Evolutionary conservation across 2,113 vertebrate species (phyloP).

Genomic region (Erythrocercus mccallii): DNA sequence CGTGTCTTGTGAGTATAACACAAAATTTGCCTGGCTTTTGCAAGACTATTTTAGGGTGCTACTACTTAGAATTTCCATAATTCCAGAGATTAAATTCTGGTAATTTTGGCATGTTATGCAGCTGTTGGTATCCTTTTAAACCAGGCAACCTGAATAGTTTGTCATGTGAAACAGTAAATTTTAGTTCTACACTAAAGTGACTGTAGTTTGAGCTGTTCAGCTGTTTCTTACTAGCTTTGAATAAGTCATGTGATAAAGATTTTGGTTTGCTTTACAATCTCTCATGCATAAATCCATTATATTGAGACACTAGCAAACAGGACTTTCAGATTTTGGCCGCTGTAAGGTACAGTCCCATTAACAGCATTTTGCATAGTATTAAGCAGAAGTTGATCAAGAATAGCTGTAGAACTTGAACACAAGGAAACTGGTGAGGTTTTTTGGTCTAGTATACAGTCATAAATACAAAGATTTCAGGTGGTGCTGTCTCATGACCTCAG

Average conservation of each 20-base stretch:
- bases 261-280: background rate
- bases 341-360: background rate
- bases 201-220: background rate
- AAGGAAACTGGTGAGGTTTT: background rate
- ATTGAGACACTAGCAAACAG: background rate
- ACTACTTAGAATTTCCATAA: background rate
- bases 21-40: background rate
- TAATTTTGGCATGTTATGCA: background rate
- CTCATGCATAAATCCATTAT: background rate
- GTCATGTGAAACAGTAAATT: background rate
- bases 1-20: slow-evolving; percentile 89
- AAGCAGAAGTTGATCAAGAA: background rate
- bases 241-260: background rate
- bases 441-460: background rate
- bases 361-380: background rate
- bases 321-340: background rate
- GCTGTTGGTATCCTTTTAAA: background rate
- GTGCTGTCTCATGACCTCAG: background rate
- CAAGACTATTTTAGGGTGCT: background rate
- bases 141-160: background rate
- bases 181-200: background rate
- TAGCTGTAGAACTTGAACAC: background rate
- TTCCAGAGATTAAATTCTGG: background rate
- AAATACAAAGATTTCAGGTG: background rate
- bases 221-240: background rate